Base-by-base conservation (phyloP, 2,888 invertebrate genomes). In the Phymatocera aterrima region DNA sequence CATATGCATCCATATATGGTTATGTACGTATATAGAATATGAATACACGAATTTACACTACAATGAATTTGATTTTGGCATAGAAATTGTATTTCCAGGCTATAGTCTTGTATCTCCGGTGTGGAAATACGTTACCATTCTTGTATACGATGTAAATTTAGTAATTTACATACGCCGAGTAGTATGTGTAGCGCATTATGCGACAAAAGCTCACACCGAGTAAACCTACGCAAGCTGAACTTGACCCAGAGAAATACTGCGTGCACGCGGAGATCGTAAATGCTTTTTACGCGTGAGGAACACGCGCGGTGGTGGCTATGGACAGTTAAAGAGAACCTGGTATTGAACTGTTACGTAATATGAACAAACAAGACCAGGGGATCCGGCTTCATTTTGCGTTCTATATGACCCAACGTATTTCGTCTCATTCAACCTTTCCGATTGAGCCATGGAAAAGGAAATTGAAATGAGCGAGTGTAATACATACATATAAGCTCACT, bases 321-420 rank as follows among this genome's bases (percentile, higher is more conserved):
- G 46, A n/a, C 24, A n/a, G 43, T 46, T 5, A n/a, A n/a, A n/a
- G 46, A 37, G 18, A 64, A 64, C 15, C 64, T 5, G 21, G 37
- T 18, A 37, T 64, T 37, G 37, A 64, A 34, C 64, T 37, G 64
- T 5, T 24, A 2, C 6, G 43, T 24, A 43, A 68, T 46, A 64
- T 46, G 24, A 68, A 46, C 68, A 68, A 68, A 68, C 68, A 64
- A 46, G 40, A 24, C 68, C n/a, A n/a, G n/a, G n/a, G n/a, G 24
- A 46, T 68, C 46, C 28, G 5, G 46, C 21, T 24, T 64, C 21
- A 37, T 64, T 37, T 37, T 4, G 18, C 61, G 24, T 37, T 37
- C 18, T n/a, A 37, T 37, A 8, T 31, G 18, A n/a, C 15, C 12
- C 57, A 57, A 28, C 28, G 1, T 18, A 37, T 34, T 64, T 21